These are phyloP conservation scores for Quadriops clusia DNA, from an alignment of 2,888 invertebrate genomes.

Conservation along the genomic window DNA sequence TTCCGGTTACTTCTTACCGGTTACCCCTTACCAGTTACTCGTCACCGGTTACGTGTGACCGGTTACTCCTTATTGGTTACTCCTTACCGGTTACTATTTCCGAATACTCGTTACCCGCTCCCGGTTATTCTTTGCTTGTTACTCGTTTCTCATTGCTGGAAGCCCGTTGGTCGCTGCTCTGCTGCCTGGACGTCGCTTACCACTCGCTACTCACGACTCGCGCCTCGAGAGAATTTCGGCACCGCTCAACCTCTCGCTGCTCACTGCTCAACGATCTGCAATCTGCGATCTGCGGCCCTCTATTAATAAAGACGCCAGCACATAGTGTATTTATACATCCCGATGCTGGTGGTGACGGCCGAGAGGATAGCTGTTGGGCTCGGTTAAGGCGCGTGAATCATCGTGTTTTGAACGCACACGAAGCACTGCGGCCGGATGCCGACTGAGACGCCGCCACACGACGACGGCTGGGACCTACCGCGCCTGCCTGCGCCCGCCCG, in stretches of 20 bases:
- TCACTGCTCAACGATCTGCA: too few species aligned
- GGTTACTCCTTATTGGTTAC: slow-evolving; percentile 14
- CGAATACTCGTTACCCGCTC: slow-evolving; percentile 18
- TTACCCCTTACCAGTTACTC: not conserved
- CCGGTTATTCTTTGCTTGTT: not conserved
- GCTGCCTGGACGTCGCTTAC: slow-evolving; percentile 2
- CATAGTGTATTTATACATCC: slow-evolving; percentile 19
- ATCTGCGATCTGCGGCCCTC: too few species aligned
- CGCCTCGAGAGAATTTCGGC: too few species aligned
- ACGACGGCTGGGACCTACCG: slow-evolving; percentile 21
- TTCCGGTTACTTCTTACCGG: slow-evolving; percentile 15
- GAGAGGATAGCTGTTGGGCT: slow-evolving; percentile 13
- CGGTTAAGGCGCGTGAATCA: slow-evolving; percentile 16
- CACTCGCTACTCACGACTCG: too few species aligned
- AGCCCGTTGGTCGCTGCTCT: not conserved
- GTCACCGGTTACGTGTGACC: slow-evolving; percentile 8
- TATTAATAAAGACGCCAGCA: slow-evolving; percentile 19
- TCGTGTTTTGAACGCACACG: slow-evolving; percentile 13
- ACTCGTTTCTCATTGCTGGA: not conserved
- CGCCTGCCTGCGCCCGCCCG: slow-evolving; percentile 12
- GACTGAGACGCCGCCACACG: slow-evolving; percentile 18
- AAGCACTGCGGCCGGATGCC: slow-evolving; percentile 16
- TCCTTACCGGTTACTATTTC: slow-evolving; percentile 8
- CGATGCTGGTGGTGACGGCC: slow-evolving; percentile 16
- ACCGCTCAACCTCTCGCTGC: too few species aligned